A percentile compares a stretch with the other conserved stretches of the same genome.
Conservation (phyloP, 2,113 vertebrate species). For the Orycteropus afer region DNA sequence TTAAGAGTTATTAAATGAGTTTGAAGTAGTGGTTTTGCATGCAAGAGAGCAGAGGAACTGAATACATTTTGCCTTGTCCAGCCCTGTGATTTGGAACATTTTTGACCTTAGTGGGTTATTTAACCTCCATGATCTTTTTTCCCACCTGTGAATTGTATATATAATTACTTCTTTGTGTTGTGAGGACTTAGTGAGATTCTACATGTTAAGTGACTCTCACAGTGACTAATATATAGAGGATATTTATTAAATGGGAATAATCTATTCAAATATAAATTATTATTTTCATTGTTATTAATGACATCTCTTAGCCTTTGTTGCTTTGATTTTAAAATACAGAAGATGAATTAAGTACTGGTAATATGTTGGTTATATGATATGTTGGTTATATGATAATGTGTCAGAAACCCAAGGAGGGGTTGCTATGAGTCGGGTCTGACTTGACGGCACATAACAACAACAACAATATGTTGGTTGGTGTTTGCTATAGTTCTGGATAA, state of each 20-base stretch:
- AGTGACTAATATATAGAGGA: background rate
- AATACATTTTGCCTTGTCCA: background rate
- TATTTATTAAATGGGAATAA: slow-evolving; percentile 33
- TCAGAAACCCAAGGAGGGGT: too few relatives aligned
- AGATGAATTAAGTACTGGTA: background rate
- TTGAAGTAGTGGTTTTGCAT: background rate
- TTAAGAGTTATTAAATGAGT: slow-evolving; percentile 6
- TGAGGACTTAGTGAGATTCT: slow-evolving; percentile 2
- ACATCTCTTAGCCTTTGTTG: background rate
- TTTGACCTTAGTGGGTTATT: slow-evolving; percentile 2
- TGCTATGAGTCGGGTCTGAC: too few relatives aligned
- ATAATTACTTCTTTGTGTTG: background rate
- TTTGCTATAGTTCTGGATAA: background rate
- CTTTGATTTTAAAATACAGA: background rate
- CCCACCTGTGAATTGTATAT: background rate
- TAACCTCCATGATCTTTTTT: background rate
- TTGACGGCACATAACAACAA: too few relatives aligned
- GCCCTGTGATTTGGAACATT: background rate
- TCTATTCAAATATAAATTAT: background rate
- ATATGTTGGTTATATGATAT: background rate
- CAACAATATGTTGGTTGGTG: background rate
- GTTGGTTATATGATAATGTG: too few relatives aligned
- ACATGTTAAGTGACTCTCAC: background rate
- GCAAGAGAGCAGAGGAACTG: background rate
- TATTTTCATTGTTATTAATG: background rate